Base-by-base conservation (phyloP, 37 sponge, comb jelly and placozoan genomes). In the Aplysina aerophoba region DNA sequence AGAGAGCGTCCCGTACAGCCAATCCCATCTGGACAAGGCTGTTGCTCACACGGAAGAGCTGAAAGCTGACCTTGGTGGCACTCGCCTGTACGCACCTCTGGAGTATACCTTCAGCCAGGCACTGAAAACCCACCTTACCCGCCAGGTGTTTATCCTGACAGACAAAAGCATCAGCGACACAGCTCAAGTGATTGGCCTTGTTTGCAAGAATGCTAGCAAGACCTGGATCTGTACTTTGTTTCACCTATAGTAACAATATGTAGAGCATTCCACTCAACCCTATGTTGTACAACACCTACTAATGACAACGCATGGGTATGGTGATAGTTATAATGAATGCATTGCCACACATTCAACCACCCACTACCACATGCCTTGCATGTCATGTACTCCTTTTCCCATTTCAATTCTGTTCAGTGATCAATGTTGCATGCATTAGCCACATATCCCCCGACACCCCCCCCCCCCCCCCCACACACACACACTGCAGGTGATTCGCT, bases 141-240 rank as follows among this genome's bases (percentile, higher is more conserved):
- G 88, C 13, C 94, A 93, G 56, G 91, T 93, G 88, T 90, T 93
- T 64, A 85, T 93, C 16, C 71, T 93, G 59, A 93, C 94, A 40
- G 94, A 93, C 77, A 91, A 91, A 8, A 83, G 88, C 39, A 91
- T 93, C 17, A 86, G 81, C 86, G 85, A 93, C 83, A 93, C 90
- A 25, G 27, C 60, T 12, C 79, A 58, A 35, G 85, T 90, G 59
- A 87, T 93, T 25, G 54, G 84, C 27, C 73, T 68, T 33, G 90
- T 93, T 39, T 69, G 58, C 56, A 81, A 61, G 64, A 93, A 93
- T 74, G 64, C 82, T 0, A 50, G 13, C 14, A 39, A 55, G 17
- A n/a, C 83, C 1, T 14, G 25, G 28, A 24, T 22, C 27, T 14
- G 27, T n/a, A n/a, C n/a, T n/a, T n/a, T n/a, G n/a, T n/a, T n/a